phyloP scores from a whole-genome alignment of 1,140 invertebrate species.

The Drosophila jambulina region DNA sequence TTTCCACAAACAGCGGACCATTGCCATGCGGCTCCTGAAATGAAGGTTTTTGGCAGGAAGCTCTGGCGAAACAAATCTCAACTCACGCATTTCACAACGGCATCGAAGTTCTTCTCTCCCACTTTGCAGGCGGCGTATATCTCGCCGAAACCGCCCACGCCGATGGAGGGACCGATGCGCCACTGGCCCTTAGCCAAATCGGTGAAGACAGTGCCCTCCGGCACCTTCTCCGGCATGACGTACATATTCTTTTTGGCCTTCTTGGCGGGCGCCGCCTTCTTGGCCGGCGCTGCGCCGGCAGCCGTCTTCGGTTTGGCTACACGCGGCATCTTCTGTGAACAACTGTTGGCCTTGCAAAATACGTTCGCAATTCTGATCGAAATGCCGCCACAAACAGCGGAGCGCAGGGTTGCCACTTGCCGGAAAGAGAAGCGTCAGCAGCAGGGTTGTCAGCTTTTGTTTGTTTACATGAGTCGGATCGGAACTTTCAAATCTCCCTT shows the following conservation, averaged over 20 bases:
- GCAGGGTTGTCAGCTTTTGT: constrained; percentile 27
- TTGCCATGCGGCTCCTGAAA: constrained; percentile 95
- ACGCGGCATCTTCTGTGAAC: constrained; percentile 62
- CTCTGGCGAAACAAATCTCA: not conserved
- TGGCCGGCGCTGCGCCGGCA: constrained; percentile 28
- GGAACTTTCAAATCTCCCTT: too few species aligned
- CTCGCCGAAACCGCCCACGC: constrained; percentile 96
- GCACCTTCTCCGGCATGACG: constrained; percentile 91
- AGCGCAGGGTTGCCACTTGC: constrained; percentile 13
- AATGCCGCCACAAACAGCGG: constrained; percentile 46
- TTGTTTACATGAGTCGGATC: too few species aligned
- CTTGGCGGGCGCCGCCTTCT: constrained; percentile 70
- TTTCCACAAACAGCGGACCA: constrained; percentile 97
- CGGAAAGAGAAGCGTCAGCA: constrained; percentile 7
- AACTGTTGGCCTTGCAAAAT: not conserved
- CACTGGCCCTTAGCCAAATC: constrained; percentile 92
- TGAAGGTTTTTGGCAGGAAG: not conserved
- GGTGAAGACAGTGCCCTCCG: constrained; percentile 90
- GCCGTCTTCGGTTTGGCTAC: constrained; percentile 55
- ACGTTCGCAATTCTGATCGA: constrained; percentile 16
- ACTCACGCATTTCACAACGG: constrained; percentile 93
- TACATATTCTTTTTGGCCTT: constrained; percentile 90
- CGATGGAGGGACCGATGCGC: constrained; percentile 94
- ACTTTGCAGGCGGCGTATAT: constrained; percentile 91
- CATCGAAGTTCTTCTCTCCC: constrained; percentile 87